Conservation (phyloP, 1,140 invertebrate genomes). For the Plectrocnemia conspersa region DNA sequence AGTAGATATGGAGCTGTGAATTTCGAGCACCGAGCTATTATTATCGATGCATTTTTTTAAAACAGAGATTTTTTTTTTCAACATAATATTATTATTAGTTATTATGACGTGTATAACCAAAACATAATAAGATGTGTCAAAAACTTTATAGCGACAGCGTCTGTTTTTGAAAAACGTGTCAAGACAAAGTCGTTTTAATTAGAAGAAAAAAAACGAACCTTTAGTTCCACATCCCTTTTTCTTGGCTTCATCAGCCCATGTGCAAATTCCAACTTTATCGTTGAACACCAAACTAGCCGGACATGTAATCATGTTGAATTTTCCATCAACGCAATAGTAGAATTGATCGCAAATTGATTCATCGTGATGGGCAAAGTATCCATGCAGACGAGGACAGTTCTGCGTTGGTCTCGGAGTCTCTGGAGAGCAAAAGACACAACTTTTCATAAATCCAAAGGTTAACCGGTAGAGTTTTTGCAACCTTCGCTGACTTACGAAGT, state of each 20-base stretch:
- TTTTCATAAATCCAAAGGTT: too few species aligned
- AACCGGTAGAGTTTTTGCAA: too few species aligned
- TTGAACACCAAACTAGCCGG: conserved; percentile 84
- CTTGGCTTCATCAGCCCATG: conserved; percentile 86
- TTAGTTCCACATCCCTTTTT: conserved; percentile 77
- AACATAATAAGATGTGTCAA: not conserved
- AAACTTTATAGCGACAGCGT: too few species aligned
- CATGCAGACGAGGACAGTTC: conserved; percentile 79
- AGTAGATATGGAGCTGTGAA: too few species aligned
- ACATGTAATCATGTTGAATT: conserved; percentile 85
- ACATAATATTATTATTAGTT: not conserved
- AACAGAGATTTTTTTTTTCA: too few species aligned
- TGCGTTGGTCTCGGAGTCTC: conserved; percentile 67
- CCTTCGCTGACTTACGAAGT: conserved; percentile 80
- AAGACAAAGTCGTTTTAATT: not conserved
- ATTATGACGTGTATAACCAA: not conserved
- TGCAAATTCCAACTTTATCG: conserved; percentile 82
- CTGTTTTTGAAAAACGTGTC: not conserved
- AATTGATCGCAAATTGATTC: conserved; percentile 78
- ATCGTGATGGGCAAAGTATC: conserved; percentile 84
- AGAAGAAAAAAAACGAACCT: conserved; percentile 45
- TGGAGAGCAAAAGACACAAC: conserved; percentile 42
- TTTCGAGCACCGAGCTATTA: too few species aligned
- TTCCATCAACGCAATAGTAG: conserved; percentile 85
- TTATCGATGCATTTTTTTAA: too few species aligned